Evolutionary conservation across 2,113 vertebrate genomes (phyloP).

Genomic region (Nycticorax nycticorax): DNA sequence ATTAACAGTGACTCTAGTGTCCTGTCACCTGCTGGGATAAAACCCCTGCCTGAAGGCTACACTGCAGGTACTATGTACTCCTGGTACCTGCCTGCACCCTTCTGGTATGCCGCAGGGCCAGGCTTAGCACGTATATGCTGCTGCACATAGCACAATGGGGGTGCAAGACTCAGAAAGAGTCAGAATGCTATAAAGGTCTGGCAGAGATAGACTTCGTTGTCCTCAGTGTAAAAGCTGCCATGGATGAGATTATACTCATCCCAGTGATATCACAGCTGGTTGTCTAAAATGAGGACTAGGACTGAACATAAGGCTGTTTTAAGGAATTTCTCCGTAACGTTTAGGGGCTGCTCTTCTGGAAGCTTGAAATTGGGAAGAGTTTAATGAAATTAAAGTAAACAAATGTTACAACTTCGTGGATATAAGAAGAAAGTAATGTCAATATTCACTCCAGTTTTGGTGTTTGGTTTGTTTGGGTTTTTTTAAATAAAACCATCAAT

Average conservation of each 20-base stretch:
- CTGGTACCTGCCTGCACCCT: neutral
- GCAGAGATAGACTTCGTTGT: neutral
- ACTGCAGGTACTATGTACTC: neutral
- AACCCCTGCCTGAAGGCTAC: neutral
- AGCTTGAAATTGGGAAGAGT: neutral
- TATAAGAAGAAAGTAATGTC: neutral
- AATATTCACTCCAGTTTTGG: rapidly evolving
- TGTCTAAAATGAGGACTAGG: neutral
- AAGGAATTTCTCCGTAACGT: neutral
- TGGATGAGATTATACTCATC: neutral
- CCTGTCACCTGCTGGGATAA: neutral
- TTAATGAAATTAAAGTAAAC: neutral
- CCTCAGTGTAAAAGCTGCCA: neutral
- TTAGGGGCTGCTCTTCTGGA: neutral
- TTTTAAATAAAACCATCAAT: neutral
- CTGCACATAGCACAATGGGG: rapidly evolving
- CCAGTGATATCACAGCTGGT: neutral
- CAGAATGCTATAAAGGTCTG: neutral
- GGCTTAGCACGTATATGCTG: neutral
- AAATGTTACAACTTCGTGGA: neutral
- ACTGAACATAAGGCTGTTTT: neutral
- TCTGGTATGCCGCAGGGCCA: neutral
- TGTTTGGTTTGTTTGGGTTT: too few species aligned
- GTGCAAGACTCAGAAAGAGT: neutral
- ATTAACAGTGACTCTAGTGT: neutral